Evolutionary conservation across 1,140 invertebrate genomes (phyloP).

Genomic region (Magallana angulata): DNA sequence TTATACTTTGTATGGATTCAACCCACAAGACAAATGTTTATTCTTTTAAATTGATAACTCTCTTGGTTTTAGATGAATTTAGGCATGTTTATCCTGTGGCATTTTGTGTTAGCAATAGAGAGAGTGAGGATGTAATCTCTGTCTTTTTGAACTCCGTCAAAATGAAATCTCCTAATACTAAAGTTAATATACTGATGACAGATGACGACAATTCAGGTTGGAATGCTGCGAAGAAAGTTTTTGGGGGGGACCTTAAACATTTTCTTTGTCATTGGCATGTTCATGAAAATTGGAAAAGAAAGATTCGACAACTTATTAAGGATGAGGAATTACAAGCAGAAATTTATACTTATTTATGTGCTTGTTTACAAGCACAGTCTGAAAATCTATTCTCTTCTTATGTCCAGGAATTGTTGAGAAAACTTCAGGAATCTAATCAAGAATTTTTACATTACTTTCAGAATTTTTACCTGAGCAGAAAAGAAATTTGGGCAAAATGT

Average conservation of each 20-base stretch:
- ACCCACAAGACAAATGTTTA: constrained; percentile 36
- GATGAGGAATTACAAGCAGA: constrained; percentile 16
- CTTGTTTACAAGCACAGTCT: constrained; percentile 25
- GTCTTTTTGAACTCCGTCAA: constrained; percentile 41
- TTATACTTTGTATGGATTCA: constrained; percentile 40
- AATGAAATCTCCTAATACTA: constrained; percentile 29
- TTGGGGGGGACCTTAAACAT: constrained; percentile 17
- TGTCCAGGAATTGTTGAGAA: constrained; percentile 17
- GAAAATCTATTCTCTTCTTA: neutral
- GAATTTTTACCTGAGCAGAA: constrained; percentile 8
- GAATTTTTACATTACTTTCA: constrained; percentile 37
- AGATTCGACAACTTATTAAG: constrained; percentile 15
- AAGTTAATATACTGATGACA: constrained; percentile 36
- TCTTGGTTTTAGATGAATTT: constrained; percentile 40
- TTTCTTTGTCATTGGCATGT: constrained; percentile 43
- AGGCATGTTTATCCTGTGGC: constrained; percentile 41
- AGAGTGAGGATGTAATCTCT: constrained; percentile 18
- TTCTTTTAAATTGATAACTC: constrained; percentile 28
- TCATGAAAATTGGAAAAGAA: constrained; percentile 30
- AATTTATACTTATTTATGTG: constrained; percentile 39
- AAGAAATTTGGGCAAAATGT: constrained; percentile 40
- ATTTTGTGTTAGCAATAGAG: constrained; percentile 44
- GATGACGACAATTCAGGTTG: constrained; percentile 41
- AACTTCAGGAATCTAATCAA: constrained; percentile 3
- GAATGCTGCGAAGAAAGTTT: constrained; percentile 39